These are phyloP conservation scores for Hypanus sabinus DNA, from an alignment of 2,113 vertebrate species.

Conservation along the genomic window DNA sequence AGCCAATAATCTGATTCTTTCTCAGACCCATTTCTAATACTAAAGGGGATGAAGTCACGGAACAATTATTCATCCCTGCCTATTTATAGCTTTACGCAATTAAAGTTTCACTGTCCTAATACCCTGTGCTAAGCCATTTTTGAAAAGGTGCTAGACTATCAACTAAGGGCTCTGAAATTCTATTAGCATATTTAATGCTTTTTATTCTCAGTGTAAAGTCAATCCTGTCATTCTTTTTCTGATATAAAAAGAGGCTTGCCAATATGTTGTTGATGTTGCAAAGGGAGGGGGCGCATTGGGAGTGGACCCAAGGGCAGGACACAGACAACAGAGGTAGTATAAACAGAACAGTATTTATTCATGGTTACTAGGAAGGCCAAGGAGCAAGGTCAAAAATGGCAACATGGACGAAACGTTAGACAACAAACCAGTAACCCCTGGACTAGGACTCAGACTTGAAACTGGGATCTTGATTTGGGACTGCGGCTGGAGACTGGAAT, in stretches of 20 bases:
- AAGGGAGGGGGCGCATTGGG: too few relatives aligned
- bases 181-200: conserved; percentile 2
- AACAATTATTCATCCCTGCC: not conserved
- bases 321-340: too few relatives aligned
- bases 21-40: not conserved
- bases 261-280: not conserved
- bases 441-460: too few relatives aligned
- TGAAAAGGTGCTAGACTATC: not conserved
- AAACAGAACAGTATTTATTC: too few relatives aligned
- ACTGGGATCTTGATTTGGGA: too few relatives aligned
- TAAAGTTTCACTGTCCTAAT: not conserved
- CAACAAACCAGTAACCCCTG: too few relatives aligned
- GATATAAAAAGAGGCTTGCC: not conserved
- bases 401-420: too few relatives aligned
- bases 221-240: not conserved
- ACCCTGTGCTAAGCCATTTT: not conserved
- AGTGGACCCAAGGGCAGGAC: too few relatives aligned
- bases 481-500: too few relatives aligned
- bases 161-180: not conserved
- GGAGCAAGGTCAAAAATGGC: too few relatives aligned
- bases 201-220: not conserved
- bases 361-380: too few relatives aligned
- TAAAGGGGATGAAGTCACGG: not conserved
- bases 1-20: not conserved
- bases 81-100: not conserved